Percentiles rank a stretch among this genome's conserved stretches.
Evolutionary conservation across 1,140 invertebrate genomes (phyloP).

Genomic region (Listronotus oregonensis): DNA sequence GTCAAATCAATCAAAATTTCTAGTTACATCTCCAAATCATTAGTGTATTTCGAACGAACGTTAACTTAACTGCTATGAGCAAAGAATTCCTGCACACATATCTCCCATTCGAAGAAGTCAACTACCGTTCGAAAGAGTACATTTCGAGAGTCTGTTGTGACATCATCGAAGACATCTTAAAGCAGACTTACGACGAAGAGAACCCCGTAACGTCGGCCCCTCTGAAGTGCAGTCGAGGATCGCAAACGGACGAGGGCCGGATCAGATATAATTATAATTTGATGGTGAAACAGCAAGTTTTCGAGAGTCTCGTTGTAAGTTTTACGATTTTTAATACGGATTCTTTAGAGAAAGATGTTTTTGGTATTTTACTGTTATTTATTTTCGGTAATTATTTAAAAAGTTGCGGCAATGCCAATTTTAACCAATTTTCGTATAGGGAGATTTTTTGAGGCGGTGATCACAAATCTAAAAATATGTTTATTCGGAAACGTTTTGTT

Average conservation of each 20-base stretch:
- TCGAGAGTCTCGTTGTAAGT: constrained; percentile 25
- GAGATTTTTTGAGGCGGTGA: too few relatives aligned
- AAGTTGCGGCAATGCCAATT: too few relatives aligned
- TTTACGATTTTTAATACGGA: neutral
- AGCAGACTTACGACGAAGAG: constrained; percentile 40
- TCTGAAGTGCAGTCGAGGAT: constrained; percentile 31
- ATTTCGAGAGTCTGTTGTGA: constrained; percentile 37
- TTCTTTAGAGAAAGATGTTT: too few relatives aligned
- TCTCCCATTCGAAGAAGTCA: constrained; percentile 15
- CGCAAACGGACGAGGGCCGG: constrained; percentile 28
- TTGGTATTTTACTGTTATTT: too few relatives aligned
- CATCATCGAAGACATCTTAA: constrained; percentile 39
- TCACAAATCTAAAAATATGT: too few relatives aligned
- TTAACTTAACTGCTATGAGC: constrained; percentile 14
- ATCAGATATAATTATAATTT: constrained; percentile 25
- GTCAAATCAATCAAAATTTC: too few relatives aligned
- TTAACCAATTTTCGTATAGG: too few relatives aligned
- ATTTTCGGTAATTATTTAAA: too few relatives aligned
- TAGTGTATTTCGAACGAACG: constrained; percentile 10
- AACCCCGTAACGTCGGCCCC: constrained; percentile 33
- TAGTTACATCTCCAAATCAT: constrained; percentile 17
- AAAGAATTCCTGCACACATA: constrained; percentile 14
- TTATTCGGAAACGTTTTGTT: too few relatives aligned
- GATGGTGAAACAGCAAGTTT: constrained; percentile 28
- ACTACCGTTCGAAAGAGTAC: constrained; percentile 36